A percentile compares a stretch with the other conserved stretches of the same genome.
Evolutionary conservation across 1,140 invertebrate species (phyloP).

Genomic region (Diabrotica virgifera): DNA sequence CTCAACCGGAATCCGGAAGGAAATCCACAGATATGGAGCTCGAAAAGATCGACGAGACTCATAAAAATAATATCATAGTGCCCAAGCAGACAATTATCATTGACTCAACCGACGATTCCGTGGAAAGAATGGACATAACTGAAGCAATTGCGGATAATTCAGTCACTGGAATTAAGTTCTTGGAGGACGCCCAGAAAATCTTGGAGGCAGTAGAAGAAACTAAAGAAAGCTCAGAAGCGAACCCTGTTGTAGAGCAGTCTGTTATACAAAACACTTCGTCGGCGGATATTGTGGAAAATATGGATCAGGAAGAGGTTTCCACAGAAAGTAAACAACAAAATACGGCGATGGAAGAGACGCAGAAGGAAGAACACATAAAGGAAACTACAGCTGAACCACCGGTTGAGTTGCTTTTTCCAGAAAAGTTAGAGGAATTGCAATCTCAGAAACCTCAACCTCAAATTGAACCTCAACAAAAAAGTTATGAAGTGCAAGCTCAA

Average conservation of each 20-base stretch:
- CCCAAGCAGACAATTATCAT: not conserved
- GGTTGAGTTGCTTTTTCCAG: not conserved
- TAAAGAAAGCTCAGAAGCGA: not conserved
- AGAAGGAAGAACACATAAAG: too few relatives aligned
- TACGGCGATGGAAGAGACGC: too few relatives aligned
- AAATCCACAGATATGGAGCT: conserved; percentile 41
- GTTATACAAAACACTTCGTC: too few relatives aligned
- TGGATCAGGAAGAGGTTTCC: too few relatives aligned
- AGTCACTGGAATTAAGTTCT: not conserved
- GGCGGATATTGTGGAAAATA: too few relatives aligned
- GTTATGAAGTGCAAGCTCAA: not conserved
- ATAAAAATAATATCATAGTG: conserved; percentile 16
- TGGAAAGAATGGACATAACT: not conserved
- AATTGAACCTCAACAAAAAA: not conserved
- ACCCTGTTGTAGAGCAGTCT: too few relatives aligned
- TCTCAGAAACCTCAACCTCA: not conserved
- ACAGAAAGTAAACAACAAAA: too few relatives aligned
- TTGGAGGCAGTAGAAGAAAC: conserved; percentile 5
- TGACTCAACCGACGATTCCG: not conserved
- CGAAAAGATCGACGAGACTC: conserved; percentile 31
- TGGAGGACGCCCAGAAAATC: not conserved
- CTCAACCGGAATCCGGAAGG: conserved; percentile 20
- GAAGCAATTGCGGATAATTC: not conserved
- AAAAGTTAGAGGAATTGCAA: too few relatives aligned
- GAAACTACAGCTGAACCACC: too few relatives aligned